These are phyloP conservation scores for Lepus europaeus DNA, from an alignment of 2,113 vertebrate genomes.

Conservation along the genomic window DNA sequence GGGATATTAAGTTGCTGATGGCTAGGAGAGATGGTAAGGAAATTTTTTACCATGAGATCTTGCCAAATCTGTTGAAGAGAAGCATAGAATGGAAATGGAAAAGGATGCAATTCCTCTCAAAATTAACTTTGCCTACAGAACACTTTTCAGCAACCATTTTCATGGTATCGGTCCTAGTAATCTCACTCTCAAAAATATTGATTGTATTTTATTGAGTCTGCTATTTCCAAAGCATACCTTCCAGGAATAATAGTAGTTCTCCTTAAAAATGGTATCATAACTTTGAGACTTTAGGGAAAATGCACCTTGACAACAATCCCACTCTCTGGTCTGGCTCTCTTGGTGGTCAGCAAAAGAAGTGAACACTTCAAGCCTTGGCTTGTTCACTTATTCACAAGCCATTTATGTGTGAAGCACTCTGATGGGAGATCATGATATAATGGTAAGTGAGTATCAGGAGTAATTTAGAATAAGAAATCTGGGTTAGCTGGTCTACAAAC, in stretches of 20 bases:
- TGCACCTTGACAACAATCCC: neutral
- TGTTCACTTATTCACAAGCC: neutral
- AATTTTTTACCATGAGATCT: neutral
- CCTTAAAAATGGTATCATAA: neutral
- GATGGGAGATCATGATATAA: neutral
- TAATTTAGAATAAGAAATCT: neutral
- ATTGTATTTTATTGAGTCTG: neutral
- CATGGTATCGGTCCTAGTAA: neutral
- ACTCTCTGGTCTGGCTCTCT: neutral
- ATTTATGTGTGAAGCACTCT: neutral
- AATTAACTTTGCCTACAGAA: neutral
- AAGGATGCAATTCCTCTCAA: neutral
- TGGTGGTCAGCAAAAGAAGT: neutral
- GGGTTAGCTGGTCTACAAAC: neutral
- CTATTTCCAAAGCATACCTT: neutral
- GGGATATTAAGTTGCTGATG: neutral
- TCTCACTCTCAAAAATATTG: neutral
- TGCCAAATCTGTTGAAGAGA: neutral
- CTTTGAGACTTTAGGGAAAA: neutral
- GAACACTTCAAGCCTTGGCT: neutral
- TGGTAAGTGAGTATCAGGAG: neutral
- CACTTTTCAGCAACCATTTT: neutral
- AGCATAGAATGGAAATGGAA: neutral
- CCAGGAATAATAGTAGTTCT: neutral
- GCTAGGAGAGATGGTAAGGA: neutral